Evolutionary conservation across 2,888 invertebrate species (phyloP), one percentile per base, ranked within the genome.

Genomic region (Lepidochrysops patricia): DNA sequence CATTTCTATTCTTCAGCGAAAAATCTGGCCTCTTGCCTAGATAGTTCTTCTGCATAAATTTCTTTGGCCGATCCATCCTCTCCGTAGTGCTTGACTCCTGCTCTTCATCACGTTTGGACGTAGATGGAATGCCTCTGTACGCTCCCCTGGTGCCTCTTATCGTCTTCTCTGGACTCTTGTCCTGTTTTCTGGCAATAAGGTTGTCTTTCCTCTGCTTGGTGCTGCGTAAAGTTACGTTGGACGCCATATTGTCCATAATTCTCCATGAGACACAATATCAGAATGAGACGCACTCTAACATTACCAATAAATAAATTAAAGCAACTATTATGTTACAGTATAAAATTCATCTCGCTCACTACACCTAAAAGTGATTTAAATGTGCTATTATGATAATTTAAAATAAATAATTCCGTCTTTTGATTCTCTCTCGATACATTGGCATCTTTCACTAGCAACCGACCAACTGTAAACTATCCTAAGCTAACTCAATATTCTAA

Each of bases 341-440:
- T 29, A 29, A 62, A 63, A 66, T 66, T 62, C 64, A 66, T 64
- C 67, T 65, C 63, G 59, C 63, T 63, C 63, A 58, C 57, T 61
- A 57, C 48, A 61, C 9, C 19, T 32, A 58, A 37, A 59, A 69
- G 69, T 64, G 68, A 67, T 66, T 68, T 73, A 73, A 68, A 67
- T 67, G 54, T 57, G 60, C 57, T 52, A 32, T 19, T 54, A 32
- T 72, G 71, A 72, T 73, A 58, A 37, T 23, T 59, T 35, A 77
- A 79, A 86, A 85, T 85, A 85, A 84, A 84, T 83, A 84, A 67
- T 74, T 88, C 81, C 84, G 88, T 88, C 89, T 89, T 88, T 84
- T 86, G 65, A 72, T 83, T 89, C 88, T 89, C 88, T 88, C 88
- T 88, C 87, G 65, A 72, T 74, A 69, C 69, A 71, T 86, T 86